Base-by-base conservation (phyloP, 2,797 vertebrate species). In the Gymnothorax reevesii region DNA sequence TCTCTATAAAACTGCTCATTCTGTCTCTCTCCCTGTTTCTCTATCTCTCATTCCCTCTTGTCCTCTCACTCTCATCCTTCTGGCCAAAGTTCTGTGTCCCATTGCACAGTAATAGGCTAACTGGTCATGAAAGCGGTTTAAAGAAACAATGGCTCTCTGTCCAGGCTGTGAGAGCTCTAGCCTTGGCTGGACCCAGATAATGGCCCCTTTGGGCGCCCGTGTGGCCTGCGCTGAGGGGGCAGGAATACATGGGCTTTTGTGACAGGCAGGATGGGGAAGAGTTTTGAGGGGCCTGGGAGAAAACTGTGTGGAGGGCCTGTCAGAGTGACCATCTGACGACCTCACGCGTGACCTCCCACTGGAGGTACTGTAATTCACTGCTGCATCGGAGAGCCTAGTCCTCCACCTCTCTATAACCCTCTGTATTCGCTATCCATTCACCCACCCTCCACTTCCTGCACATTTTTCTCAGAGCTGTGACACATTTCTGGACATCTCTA, bases 51-150 rank as follows among this genome's bases (percentile, higher is more conserved):
- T 84, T n/a, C 79, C 66, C 60, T 82, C 33, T 64, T 15, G 66
- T 57, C 15, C 54, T 86, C 73, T 55, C 64, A 64, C 57, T 57
- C 77, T 64, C 77, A 33, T 87, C 42, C 77, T 57, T 54, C 42
- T 60, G 79, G 84, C 69, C 52, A 73, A 85, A 87, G 64, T 86
- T 69, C 87, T 84, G 54, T 60, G 90, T 90, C 90, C 93, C 92
- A 89, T 92, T 94, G 93, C 90, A 92, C 94, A 91, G 92, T 92
- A 92, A 93, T 91, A 92, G 88, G 92, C 93, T 94, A 90, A 94
- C 92, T 89, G 92, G 92, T 93, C 92, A 88, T 95, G 95, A 96
- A 96, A 96, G 92, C 92, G 94, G 91, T 94, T 96, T 94, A 91
- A 3, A 4, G 89, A 91, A 92, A 97, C 95, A 96, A 96, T 94